A percentile compares a stretch with the other conserved stretches of the same genome.
Conservation (phyloP, 2,888 invertebrate genomes). For the Gastrophysa polygoni region DNA sequence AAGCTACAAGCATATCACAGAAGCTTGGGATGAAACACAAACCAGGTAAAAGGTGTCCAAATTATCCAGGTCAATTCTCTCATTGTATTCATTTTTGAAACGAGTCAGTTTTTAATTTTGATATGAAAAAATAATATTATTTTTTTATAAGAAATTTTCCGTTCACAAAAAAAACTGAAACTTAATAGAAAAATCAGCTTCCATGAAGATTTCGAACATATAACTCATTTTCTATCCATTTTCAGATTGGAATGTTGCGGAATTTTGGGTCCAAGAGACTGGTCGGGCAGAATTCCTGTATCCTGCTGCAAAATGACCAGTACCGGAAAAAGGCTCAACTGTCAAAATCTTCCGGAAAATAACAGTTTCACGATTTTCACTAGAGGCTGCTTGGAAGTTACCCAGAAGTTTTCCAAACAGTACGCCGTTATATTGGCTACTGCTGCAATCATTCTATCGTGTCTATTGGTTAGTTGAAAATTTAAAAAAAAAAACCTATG, state of each 20-base stretch:
- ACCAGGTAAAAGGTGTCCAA: slow-evolving; percentile 64
- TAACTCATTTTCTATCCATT: background rate
- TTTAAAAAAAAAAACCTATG: no score
- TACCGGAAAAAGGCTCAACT: slow-evolving; percentile 63
- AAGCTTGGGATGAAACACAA: slow-evolving; percentile 90
- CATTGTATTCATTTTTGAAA: no score
- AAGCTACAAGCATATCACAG: slow-evolving; percentile 70
- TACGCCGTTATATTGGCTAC: slow-evolving; percentile 83
- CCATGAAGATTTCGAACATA: no score
- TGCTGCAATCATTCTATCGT: slow-evolving; percentile 82
- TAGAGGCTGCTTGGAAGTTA: slow-evolving; percentile 77
- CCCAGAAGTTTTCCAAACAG: slow-evolving; percentile 72
- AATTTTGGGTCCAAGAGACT: slow-evolving; percentile 75
- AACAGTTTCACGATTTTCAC: slow-evolving; percentile 70
- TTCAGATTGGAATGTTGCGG: slow-evolving; percentile 78
- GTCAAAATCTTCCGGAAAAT: slow-evolving; percentile 58
- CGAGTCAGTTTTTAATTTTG: no score
- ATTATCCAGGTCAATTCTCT: no score
- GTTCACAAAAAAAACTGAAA: no score
- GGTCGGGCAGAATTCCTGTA: slow-evolving; percentile 74
- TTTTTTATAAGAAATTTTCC: no score
- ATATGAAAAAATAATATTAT: no score
- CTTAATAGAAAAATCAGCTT: no score
- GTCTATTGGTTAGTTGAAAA: slow-evolving; percentile 72
- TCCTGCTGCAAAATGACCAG: slow-evolving; percentile 76